Evolutionary conservation across 1,140 invertebrate genomes (phyloP).

Genomic region (Stenopsyche tienmushanensis): DNA sequence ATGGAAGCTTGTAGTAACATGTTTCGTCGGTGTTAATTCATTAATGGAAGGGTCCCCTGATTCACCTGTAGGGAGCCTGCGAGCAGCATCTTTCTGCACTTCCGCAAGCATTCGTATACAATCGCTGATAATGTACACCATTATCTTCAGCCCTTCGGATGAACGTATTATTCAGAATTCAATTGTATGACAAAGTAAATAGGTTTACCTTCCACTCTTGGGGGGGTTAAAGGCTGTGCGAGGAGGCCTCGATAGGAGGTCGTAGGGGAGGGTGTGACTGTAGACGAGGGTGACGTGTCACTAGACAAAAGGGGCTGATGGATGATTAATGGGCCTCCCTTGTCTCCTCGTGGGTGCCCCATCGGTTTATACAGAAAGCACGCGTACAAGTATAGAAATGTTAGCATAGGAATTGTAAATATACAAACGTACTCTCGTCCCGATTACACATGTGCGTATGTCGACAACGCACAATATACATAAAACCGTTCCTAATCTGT

Average conservation of each 20-base stretch:
- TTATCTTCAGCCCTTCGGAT: slow-evolving; percentile 28
- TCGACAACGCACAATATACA: too few relatives aligned
- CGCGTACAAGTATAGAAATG: neutral
- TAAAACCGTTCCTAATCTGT: too few relatives aligned
- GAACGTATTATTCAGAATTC: slow-evolving; percentile 35
- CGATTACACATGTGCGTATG: too few relatives aligned
- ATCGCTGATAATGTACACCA: slow-evolving; percentile 37
- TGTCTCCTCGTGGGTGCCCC: slow-evolving; percentile 9
- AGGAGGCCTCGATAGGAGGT: neutral
- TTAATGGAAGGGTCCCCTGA: neutral
- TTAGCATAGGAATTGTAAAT: neutral
- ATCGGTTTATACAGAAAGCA: neutral
- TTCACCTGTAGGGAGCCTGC: neutral
- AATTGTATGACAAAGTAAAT: slow-evolving; percentile 41
- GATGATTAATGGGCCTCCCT: slow-evolving; percentile 49
- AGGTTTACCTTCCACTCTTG: slow-evolving; percentile 33
- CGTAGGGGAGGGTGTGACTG: slow-evolving; percentile 2
- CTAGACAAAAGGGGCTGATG: slow-evolving; percentile 49
- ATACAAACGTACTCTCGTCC: slow-evolving; percentile 2
- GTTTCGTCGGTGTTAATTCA: too few relatives aligned
- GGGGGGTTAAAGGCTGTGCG: slow-evolving; percentile 1
- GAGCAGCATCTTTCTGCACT: neutral
- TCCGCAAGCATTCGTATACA: slow-evolving; percentile 29
- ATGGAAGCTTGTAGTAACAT: too few relatives aligned
- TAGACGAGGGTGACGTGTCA: slow-evolving; percentile 36